A percentile compares a stretch with the other conserved stretches of the same genome.
phyloP scores from a whole-genome alignment of 2,113 vertebrate species.

The Muntiacus muntjak region DNA sequence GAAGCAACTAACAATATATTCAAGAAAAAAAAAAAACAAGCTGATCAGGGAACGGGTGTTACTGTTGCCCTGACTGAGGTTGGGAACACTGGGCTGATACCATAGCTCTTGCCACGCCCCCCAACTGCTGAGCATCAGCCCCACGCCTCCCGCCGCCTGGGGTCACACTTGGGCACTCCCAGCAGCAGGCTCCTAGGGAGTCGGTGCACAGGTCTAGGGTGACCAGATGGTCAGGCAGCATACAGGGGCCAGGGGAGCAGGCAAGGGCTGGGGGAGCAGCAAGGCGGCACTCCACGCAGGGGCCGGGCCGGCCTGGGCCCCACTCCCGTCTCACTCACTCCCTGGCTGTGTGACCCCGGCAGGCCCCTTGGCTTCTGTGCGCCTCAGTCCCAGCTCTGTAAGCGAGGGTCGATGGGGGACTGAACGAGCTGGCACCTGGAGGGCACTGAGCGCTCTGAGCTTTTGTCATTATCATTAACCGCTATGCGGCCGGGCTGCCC shows the following conservation, averaged over 20 bases:
- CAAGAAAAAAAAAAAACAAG: neutral
- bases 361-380: neutral
- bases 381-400: neutral
- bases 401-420: too few species aligned
- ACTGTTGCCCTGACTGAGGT: neutral
- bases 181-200: neutral
- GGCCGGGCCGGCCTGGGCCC: neutral
- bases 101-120: rapidly evolving
- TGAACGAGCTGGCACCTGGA: neutral
- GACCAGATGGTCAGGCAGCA: neutral
- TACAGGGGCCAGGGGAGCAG: neutral
- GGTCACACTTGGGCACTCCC: neutral
- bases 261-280: neutral
- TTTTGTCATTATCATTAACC: neutral
- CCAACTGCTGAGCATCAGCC: neutral
- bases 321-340: neutral
- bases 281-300: neutral
- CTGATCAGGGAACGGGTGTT: neutral
- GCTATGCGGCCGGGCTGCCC: rapidly evolving
- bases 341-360: neutral
- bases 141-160: neutral
- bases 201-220: neutral
- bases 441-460: neutral
- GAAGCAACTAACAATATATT: neutral
- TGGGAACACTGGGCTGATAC: neutral